phyloP scores from a whole-genome alignment of 2,888 invertebrate genomes.

The Andricus quercusramuli region DNA sequence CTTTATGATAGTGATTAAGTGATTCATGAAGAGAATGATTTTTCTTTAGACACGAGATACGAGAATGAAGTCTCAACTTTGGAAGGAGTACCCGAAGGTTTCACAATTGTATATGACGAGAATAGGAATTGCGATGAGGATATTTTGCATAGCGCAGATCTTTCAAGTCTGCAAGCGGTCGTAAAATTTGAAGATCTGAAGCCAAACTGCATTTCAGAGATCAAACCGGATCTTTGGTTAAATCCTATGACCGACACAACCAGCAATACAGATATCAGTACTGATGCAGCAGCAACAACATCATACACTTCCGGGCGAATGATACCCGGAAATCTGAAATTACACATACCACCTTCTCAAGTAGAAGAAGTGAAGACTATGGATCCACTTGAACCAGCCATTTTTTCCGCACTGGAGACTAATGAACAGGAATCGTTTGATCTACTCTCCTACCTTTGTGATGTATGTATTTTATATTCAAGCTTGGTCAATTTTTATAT shows the following conservation, averaged over 20 bases:
- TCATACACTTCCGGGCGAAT: conserved; percentile 45
- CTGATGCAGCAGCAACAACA: conserved; percentile 33
- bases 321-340: conserved; percentile 47
- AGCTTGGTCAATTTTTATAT: background rate
- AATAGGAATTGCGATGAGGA: conserved; percentile 29
- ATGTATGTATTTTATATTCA: conserved; percentile 66
- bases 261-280: conserved; percentile 33
- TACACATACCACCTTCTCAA: conserved; percentile 43
- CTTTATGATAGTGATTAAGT: too few relatives aligned
- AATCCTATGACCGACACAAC: conserved; percentile 33
- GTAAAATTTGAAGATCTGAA: conserved; percentile 7
- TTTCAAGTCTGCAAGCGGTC: background rate
- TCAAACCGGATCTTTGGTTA: background rate
- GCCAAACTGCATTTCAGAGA: background rate
- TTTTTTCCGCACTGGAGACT: conserved; percentile 64
- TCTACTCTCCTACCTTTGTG: conserved; percentile 74
- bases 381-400: conserved; percentile 60
- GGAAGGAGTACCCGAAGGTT: conserved; percentile 54
- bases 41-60: conserved; percentile 67
- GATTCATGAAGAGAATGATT: conserved; percentile 13
- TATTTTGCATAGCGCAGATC: conserved; percentile 1
- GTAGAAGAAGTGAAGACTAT: conserved; percentile 44
- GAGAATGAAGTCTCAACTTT: conserved; percentile 68
- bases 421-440: conserved; percentile 71
- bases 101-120: conserved; percentile 44